phyloP scores from a whole-genome alignment of 2,113 vertebrate genomes.

The Notechis scutatus region DNA sequence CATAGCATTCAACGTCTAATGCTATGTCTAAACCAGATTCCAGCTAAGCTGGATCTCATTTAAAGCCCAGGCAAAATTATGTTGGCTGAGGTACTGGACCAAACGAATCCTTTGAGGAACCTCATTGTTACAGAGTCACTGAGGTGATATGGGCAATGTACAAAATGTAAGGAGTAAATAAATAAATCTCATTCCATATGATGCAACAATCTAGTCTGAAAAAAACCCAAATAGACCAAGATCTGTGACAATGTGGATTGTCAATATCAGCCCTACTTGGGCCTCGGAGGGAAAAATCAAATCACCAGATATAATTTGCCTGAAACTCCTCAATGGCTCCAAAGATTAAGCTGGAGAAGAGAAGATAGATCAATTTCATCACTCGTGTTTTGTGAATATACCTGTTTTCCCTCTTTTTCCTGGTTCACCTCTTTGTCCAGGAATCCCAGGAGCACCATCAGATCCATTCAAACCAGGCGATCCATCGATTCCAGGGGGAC shows the following conservation, averaged over 20 bases:
- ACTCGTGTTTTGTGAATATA: conserved; percentile 29
- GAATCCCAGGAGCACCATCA: conserved; percentile 80
- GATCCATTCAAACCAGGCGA: conserved; percentile 85
- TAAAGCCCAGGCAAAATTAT: no score
- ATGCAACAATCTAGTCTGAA: background rate
- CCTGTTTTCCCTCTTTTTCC: conserved; percentile 78
- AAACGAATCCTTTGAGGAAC: no score
- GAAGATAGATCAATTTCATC: background rate
- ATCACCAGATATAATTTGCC: background rate
- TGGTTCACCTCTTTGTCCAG: conserved; percentile 85
- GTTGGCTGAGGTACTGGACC: no score
- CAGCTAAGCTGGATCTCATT: no score
- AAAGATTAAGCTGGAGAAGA: background rate
- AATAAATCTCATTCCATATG: background rate
- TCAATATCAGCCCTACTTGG: background rate
- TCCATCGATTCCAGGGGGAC: conserved; percentile 78
- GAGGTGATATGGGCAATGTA: no score
- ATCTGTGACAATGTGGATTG: background rate
- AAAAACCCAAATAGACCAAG: background rate
- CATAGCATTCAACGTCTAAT: no score
- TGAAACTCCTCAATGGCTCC: background rate
- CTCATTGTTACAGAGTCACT: no score
- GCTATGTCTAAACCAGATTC: no score
- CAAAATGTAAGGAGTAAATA: background rate
- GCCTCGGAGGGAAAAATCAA: background rate